Conservation (phyloP, 1,140 invertebrate species). For the Eumaeus atala region DNA sequence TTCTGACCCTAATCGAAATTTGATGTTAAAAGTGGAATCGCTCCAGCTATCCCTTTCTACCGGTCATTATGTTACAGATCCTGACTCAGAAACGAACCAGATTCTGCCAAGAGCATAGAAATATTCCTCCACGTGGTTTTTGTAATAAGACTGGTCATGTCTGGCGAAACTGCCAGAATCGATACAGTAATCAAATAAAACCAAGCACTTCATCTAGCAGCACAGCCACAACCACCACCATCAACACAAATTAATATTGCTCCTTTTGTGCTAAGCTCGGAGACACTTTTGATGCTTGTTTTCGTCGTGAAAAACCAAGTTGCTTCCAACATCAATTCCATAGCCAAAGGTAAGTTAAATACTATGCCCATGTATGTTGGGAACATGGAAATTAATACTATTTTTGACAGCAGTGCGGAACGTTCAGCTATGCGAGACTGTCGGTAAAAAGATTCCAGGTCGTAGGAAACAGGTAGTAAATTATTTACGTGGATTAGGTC, state of each 20-base stretch:
- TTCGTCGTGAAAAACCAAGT: conserved; percentile 19
- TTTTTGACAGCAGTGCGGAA: conserved; percentile 33
- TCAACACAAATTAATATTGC: neutral
- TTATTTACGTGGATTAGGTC: conserved; percentile 25
- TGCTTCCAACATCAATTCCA: conserved; percentile 24
- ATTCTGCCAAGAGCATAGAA: conserved; percentile 9
- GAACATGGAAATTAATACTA: conserved; percentile 6
- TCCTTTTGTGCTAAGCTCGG: conserved; percentile 20
- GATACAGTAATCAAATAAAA: conserved; percentile 3
- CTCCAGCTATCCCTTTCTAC: too few relatives aligned
- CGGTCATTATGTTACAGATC: too few relatives aligned
- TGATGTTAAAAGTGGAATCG: too few relatives aligned
- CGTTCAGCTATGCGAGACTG: conserved; percentile 27
- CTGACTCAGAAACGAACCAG: conserved; percentile 12
- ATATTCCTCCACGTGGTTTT: conserved; percentile 9
- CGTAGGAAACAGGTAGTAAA: conserved; percentile 11
- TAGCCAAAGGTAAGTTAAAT: conserved; percentile 17
- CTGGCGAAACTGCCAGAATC: conserved; percentile 6
- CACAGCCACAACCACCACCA: neutral
- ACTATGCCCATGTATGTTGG: conserved; percentile 22
- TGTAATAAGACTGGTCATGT: conserved; percentile 11
- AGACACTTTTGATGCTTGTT: conserved; percentile 29
- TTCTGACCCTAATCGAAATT: too few relatives aligned
- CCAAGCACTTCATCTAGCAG: neutral
- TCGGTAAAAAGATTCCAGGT: conserved; percentile 26